Evolutionary conservation across 2,888 invertebrate species (phyloP).

Genomic region (Aporophyla nigra): DNA sequence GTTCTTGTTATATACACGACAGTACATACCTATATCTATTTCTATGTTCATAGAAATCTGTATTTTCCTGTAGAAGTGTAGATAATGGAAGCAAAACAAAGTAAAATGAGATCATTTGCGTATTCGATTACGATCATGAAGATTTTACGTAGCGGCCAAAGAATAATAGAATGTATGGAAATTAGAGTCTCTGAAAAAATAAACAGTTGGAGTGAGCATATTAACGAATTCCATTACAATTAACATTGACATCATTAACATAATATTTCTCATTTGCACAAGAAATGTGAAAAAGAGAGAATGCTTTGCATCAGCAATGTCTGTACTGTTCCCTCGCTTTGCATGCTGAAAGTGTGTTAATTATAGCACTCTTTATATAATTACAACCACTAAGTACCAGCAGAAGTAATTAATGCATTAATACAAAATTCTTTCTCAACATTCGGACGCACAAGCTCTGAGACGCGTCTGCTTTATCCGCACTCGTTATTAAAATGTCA

Average conservation of each 20-base stretch:
- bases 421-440: slow-evolving; percentile 57
- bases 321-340: slow-evolving; percentile 17
- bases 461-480: slow-evolving; percentile 69
- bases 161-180: background rate
- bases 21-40: slow-evolving; percentile 5
- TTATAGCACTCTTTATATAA: slow-evolving; percentile 44
- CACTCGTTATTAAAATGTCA: slow-evolving; percentile 79
- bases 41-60: slow-evolving; percentile 17
- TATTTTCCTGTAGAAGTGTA: slow-evolving; percentile 24
- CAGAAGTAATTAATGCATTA: slow-evolving; percentile 50
- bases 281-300: slow-evolving; percentile 6
- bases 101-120: background rate
- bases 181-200: background rate
- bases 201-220: background rate
- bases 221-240: background rate
- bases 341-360: slow-evolving; percentile 46
- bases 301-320: background rate
- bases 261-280: slow-evolving; percentile 5
- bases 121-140: background rate
- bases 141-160: background rate
- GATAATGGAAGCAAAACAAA: slow-evolving; percentile 11
- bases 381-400: slow-evolving; percentile 44
- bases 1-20: background rate
- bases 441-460: slow-evolving; percentile 34
- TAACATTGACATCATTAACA: slow-evolving; percentile 5